Percentiles rank a stretch among this genome's conserved stretches.
These are phyloP conservation scores for Parazoanthus darwini DNA, from an alignment of 92 coral and sea anemone species.

Conservation along the genomic window DNA sequence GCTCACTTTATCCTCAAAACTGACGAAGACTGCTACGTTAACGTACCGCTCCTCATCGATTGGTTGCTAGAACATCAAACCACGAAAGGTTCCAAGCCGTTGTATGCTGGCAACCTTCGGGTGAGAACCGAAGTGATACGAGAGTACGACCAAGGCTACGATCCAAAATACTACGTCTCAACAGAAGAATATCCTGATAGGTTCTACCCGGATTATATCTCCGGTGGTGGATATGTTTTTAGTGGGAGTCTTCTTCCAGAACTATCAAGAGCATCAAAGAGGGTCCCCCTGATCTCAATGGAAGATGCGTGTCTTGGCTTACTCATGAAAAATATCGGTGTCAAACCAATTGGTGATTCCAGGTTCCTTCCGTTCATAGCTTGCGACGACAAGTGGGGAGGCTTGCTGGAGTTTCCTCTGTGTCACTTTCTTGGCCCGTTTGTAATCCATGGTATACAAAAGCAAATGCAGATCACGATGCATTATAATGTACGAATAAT, in stretches of 20 bases:
- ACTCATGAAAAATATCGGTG: slow-evolving; percentile 52
- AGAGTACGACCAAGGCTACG: not conserved
- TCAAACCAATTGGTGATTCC: slow-evolving; percentile 45
- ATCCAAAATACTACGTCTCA: slow-evolving; percentile 5
- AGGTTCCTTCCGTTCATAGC: slow-evolving; percentile 64
- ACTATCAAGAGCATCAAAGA: slow-evolving; percentile 52
- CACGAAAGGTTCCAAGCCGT: slow-evolving; percentile 15
- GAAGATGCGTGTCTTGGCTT: slow-evolving; percentile 80
- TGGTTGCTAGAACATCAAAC: slow-evolving; percentile 38
- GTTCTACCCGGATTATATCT: slow-evolving; percentile 47
- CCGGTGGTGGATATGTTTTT: slow-evolving; percentile 79
- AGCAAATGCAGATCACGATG: slow-evolving; percentile 52
- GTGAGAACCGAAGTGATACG: not conserved
- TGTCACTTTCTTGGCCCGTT: slow-evolving; percentile 73
- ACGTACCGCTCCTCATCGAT: slow-evolving; percentile 34
- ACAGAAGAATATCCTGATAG: not conserved
- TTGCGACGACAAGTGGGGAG: slow-evolving; percentile 34
- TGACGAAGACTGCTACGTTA: slow-evolving; percentile 58
- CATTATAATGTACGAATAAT: slow-evolving; percentile 64
- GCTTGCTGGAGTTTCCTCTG: slow-evolving; percentile 31
- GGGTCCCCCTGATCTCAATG: slow-evolving; percentile 59
- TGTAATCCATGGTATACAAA: slow-evolving; percentile 64
- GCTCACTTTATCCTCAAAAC: slow-evolving; percentile 54
- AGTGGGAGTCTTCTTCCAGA: slow-evolving; percentile 64
- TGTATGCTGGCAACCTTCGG: not conserved